These are phyloP conservation scores for Lepidothrix coronata DNA, from an alignment of 2,113 vertebrate species.

Conservation along the genomic window DNA sequence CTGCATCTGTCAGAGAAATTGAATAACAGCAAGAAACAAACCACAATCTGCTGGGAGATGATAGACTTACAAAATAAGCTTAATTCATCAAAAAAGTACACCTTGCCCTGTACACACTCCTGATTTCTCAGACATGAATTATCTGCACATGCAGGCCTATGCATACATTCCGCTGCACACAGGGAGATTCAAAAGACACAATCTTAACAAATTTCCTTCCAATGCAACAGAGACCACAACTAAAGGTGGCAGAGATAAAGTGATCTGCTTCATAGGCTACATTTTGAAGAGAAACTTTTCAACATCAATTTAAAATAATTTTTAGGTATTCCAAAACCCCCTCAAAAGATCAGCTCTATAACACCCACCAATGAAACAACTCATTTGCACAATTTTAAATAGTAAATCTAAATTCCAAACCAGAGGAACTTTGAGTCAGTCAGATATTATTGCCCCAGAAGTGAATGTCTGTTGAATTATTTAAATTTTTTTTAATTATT, in stretches of 20 bases:
- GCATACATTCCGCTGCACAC: fast-evolving
- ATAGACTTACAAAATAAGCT: not conserved
- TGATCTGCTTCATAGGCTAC: fast-evolving
- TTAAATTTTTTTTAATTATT: not conserved
- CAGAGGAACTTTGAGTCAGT: not conserved
- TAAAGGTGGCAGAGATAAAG: too few relatives aligned
- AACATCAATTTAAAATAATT: not conserved
- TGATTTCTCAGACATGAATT: not conserved
- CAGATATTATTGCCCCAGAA: not conserved
- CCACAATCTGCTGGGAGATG: not conserved
- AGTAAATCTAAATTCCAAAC: not conserved
- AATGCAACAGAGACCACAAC: fast-evolving
- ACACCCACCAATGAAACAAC: not conserved
- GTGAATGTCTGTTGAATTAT: not conserved
- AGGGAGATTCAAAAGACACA: not conserved
- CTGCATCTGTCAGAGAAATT: not conserved
- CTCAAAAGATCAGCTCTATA: too few relatives aligned
- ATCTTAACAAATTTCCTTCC: not conserved
- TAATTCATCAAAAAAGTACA: not conserved
- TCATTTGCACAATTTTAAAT: not conserved
- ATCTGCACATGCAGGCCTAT: too few relatives aligned
- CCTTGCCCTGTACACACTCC: not conserved
- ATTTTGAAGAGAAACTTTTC: not conserved
- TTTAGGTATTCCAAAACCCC: not conserved
- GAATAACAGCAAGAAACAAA: not conserved